Percentiles rank a stretch among this genome's conserved stretches.
Conservation (phyloP, 2,113 vertebrate species). For the Notothenia rossii region DNA sequence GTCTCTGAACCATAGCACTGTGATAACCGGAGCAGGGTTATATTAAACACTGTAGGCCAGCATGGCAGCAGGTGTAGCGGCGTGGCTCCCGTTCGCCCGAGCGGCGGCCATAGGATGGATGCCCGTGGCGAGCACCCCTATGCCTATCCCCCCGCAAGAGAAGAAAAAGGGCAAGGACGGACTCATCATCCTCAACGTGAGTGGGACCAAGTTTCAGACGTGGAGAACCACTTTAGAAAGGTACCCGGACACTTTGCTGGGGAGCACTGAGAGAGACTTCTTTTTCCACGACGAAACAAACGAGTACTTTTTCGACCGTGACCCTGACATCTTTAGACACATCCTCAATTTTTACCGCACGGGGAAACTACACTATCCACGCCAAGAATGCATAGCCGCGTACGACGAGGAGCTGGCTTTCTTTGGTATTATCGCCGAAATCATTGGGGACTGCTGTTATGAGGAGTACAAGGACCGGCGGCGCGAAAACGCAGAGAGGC, state of each 20-base stretch:
- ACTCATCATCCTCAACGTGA: constrained; percentile 96
- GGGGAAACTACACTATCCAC: constrained; percentile 96
- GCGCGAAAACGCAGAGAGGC: constrained; percentile 94
- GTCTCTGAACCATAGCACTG: constrained; percentile 74
- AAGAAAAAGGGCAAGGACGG: constrained; percentile 92
- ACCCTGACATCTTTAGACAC: constrained; percentile 97
- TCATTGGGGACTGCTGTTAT: constrained; percentile 98
- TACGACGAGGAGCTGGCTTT: constrained; percentile 98
- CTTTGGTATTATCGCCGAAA: constrained; percentile 98
- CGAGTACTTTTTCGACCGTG: constrained; percentile 99
- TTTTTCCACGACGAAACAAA: constrained; percentile 97
- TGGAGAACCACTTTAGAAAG: constrained; percentile 97
- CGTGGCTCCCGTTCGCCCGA: constrained; percentile 97
- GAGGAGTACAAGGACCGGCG: constrained; percentile 99
- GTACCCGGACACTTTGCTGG: constrained; percentile 96
- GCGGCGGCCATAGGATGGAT: constrained; percentile 99
- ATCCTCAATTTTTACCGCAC: constrained; percentile 99
- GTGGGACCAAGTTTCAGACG: constrained; percentile 96
- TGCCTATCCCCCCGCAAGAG: constrained; percentile 94
- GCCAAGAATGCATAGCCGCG: constrained; percentile 97
- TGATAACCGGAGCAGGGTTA: constrained; percentile 70
- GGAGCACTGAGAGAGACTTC: constrained; percentile 97
- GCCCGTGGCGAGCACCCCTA: constrained; percentile 96
- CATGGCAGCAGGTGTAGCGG: constrained; percentile 98
- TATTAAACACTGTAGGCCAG: constrained; percentile 73